phyloP scores from a whole-genome alignment of 1,140 invertebrate genomes.

The Parasteatoda tepidariorum region DNA sequence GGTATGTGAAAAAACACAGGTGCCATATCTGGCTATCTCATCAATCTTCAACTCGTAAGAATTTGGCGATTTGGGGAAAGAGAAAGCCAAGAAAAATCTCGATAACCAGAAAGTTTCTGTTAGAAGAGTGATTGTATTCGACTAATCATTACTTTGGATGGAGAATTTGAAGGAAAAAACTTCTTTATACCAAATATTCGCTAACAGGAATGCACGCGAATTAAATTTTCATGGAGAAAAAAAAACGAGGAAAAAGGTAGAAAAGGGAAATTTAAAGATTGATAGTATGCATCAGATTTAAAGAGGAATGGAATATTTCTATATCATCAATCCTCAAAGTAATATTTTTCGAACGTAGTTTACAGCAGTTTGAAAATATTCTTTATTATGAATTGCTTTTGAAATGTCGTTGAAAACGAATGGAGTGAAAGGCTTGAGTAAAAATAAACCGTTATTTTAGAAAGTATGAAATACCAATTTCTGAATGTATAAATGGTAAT shows the following conservation, averaged over 20 bases:
- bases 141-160: slow-evolving; percentile 21
- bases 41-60: slow-evolving; percentile 7
- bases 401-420: too few relatives aligned
- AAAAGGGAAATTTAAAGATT: slow-evolving; percentile 10
- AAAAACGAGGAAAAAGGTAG: slow-evolving; percentile 15
- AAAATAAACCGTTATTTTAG: too few relatives aligned
- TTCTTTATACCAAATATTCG: background rate
- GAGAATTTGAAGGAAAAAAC: background rate
- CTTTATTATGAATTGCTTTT: too few relatives aligned
- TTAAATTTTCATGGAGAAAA: slow-evolving; percentile 5
- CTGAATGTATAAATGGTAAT: too few relatives aligned
- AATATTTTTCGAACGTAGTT: too few relatives aligned
- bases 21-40: background rate
- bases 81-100: slow-evolving; percentile 11
- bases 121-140: slow-evolving; percentile 34
- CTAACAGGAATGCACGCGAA: background rate
- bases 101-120: slow-evolving; percentile 5
- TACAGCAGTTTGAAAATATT: too few relatives aligned
- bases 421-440: too few relatives aligned
- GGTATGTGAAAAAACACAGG: slow-evolving; percentile 18
- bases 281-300: background rate
- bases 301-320: background rate
- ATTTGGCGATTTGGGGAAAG: background rate
- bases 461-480: too few relatives aligned
- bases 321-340: too few relatives aligned